Conservation (phyloP, 2,113 vertebrate species). For the Cyphomyrus plagiostoma region DNA sequence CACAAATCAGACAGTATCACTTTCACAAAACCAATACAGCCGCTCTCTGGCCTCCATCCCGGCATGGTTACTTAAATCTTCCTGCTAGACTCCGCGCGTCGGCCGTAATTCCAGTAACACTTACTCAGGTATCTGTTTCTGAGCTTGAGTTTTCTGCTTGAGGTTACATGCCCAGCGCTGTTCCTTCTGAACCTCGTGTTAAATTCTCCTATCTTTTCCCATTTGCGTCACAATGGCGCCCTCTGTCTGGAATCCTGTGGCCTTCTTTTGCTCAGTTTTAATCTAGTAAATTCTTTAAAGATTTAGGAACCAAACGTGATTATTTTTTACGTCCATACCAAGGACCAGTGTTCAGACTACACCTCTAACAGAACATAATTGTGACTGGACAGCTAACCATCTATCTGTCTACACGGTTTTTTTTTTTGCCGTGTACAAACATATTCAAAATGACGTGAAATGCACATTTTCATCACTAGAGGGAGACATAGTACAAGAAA, state of each 20-base stretch:
- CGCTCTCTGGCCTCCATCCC: not conserved
- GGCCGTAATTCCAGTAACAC: not conserved
- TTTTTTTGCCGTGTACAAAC: not conserved
- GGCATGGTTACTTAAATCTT: not conserved
- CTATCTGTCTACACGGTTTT: not conserved
- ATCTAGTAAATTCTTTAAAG: not conserved
- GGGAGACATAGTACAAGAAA: not conserved
- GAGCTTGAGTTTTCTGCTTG: not conserved
- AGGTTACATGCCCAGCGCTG: not conserved
- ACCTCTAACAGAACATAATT: not conserved
- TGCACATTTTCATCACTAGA: not conserved
- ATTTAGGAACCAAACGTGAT: not conserved
- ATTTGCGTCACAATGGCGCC: not conserved
- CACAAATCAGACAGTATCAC: not conserved
- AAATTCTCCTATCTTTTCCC: not conserved
- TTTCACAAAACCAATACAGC: not conserved
- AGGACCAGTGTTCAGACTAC: not conserved
- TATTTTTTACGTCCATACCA: not conserved
- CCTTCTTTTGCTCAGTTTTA: not conserved
- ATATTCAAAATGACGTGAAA: not conserved
- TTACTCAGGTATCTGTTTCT: not conserved
- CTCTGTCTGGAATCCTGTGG: not conserved
- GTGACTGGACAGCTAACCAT: not conserved
- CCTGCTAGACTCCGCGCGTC: not conserved
- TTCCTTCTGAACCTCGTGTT: not conserved